Conservation (phyloP, 2,888 invertebrate species). For the Choristoneura rosaceana region DNA sequence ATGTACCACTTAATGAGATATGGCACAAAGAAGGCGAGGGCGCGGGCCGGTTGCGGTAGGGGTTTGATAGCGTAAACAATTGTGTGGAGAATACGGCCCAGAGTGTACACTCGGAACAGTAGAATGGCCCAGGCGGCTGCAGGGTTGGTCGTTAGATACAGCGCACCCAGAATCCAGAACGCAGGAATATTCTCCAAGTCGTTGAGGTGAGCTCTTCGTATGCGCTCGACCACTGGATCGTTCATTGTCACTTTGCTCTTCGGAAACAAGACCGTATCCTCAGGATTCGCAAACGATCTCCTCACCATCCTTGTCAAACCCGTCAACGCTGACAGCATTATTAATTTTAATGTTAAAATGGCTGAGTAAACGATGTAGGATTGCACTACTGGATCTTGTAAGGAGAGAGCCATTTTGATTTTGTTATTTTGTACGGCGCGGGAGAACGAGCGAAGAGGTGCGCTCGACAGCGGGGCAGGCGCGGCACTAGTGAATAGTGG, state of each 20-base stretch:
- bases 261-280: slow-evolving; percentile 49
- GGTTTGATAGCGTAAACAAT: slow-evolving; percentile 82
- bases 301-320: slow-evolving; percentile 36
- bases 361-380: slow-evolving; percentile 43
- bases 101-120: slow-evolving; percentile 67
- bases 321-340: slow-evolving; percentile 20
- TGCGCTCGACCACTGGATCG: slow-evolving; percentile 81
- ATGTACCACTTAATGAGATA: slow-evolving; percentile 39
- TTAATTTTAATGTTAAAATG: slow-evolving; percentile 40
- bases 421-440: not conserved
- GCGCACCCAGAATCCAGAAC: slow-evolving; percentile 77
- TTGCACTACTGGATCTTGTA: slow-evolving; percentile 40
- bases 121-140: slow-evolving; percentile 64
- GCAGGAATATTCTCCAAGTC: slow-evolving; percentile 86
- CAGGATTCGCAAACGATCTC: slow-evolving; percentile 48
- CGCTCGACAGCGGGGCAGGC: slow-evolving; percentile 9
- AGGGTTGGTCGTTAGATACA: slow-evolving; percentile 82
- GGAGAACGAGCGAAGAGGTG: not conserved
- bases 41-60: slow-evolving; percentile 71
- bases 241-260: slow-evolving; percentile 63
- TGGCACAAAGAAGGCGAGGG: slow-evolving; percentile 43
- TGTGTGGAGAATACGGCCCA: slow-evolving; percentile 79
- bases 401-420: slow-evolving; percentile 28
- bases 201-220: slow-evolving; percentile 84
- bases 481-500: not conserved